These are phyloP conservation scores for Baryphthengus martii DNA, from an alignment of 2,113 vertebrate species.

Conservation along the genomic window DNA sequence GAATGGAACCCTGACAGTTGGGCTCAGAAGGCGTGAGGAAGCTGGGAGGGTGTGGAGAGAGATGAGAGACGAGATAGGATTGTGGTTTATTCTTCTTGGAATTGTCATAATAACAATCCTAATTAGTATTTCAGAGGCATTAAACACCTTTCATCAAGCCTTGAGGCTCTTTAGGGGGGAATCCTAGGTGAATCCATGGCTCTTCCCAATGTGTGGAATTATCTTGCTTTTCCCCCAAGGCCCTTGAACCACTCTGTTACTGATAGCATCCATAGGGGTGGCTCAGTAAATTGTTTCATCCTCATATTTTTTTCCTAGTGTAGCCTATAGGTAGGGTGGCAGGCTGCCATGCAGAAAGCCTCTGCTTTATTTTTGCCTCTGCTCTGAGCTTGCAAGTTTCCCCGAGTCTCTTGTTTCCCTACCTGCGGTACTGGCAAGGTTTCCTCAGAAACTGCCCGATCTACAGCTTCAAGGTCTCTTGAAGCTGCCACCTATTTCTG, in stretches of 20 bases:
- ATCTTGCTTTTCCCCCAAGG: neutral
- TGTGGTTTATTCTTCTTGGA: neutral
- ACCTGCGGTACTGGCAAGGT: neutral
- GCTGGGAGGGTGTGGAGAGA: neutral
- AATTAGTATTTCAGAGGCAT: constrained; percentile 26
- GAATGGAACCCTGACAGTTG: constrained; percentile 49
- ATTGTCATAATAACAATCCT: neutral
- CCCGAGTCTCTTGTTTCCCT: neutral
- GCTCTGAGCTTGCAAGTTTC: neutral
- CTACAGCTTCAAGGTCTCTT: neutral
- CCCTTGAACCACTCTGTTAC: neutral
- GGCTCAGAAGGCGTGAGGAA: constrained; percentile 27
- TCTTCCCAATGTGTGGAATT: neutral
- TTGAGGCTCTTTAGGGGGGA: neutral
- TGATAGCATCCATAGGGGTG: neutral
- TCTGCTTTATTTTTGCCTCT: neutral
- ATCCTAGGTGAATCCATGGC: neutral
- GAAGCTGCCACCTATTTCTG: neutral
- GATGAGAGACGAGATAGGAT: neutral
- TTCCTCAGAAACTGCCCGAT: neutral
- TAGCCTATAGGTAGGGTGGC: neutral
- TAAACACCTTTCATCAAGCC: neutral
- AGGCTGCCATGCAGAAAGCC: neutral
- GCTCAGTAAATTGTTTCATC: neutral
- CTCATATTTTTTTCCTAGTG: neutral